phyloP scores from a whole-genome alignment of 2,888 invertebrate genomes.

The Exocentrus adspersus region DNA sequence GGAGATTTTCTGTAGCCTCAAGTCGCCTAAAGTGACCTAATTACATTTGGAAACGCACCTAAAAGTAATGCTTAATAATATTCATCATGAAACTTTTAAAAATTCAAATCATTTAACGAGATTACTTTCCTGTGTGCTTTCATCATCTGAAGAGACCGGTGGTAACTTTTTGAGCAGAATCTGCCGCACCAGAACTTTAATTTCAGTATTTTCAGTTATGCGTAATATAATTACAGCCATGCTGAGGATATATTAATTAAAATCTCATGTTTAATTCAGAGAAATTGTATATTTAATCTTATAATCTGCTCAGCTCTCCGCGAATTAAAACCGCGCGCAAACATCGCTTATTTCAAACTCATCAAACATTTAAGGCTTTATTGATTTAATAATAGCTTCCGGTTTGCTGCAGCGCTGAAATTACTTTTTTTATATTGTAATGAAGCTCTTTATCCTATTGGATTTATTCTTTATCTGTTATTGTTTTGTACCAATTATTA shows the following conservation, averaged over 20 bases:
- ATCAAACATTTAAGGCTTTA: conserved; percentile 57
- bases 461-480: too few relatives aligned
- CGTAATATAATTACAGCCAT: conserved; percentile 59
- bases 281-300: conserved; percentile 64
- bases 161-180: conserved; percentile 33
- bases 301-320: conserved; percentile 62
- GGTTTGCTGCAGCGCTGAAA: conserved; percentile 25
- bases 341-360: conserved; percentile 60
- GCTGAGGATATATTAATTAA: conserved; percentile 63
- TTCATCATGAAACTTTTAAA: conserved; percentile 26
- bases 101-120: conserved; percentile 34
- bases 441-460: conserved; percentile 4
- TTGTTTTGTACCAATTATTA: too few relatives aligned
- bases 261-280: conserved; percentile 64
- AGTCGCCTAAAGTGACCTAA: conserved; percentile 4
- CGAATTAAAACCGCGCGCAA: conserved; percentile 62
- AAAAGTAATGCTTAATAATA: conserved; percentile 16
- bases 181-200: conserved; percentile 56
- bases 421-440: conserved; percentile 25
- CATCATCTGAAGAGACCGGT: conserved; percentile 34
- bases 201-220: conserved; percentile 59
- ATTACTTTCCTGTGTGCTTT: conserved; percentile 35
- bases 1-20: too few relatives aligned
- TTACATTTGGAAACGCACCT: conserved; percentile 7
- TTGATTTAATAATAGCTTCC: conserved; percentile 58